Conservation (phyloP, 2,888 invertebrate genomes). For the Eupithecia insigniata region DNA sequence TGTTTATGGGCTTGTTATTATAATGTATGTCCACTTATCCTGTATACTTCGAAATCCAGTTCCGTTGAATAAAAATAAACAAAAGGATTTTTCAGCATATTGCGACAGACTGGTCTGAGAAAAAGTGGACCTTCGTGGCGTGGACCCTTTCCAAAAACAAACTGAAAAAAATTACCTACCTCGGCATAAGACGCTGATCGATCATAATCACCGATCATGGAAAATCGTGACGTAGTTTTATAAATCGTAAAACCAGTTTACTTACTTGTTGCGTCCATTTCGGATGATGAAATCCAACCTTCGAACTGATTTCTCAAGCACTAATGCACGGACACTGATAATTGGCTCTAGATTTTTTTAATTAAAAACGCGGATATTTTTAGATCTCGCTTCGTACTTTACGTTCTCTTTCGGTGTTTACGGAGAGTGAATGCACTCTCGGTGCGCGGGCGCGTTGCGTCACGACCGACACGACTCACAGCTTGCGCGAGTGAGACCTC, state of each 20-base stretch:
- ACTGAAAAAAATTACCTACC: neutral
- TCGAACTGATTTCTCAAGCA: constrained; percentile 64
- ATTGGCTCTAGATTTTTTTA: constrained; percentile 20
- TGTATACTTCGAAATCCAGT: neutral
- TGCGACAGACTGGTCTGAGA: no score
- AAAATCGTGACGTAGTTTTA: constrained; percentile 38
- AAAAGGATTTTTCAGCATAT: no score
- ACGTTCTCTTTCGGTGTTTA: constrained; percentile 69
- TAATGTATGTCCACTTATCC: neutral
- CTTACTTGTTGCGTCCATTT: constrained; percentile 82
- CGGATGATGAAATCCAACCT: constrained; percentile 75
- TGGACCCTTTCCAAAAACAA: neutral
- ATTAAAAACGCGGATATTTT: constrained; percentile 3
- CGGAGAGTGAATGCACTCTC: constrained; percentile 76
- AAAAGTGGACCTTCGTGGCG: no score
- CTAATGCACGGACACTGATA: constrained; percentile 41
- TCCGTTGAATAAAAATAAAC: no score
- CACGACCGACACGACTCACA: constrained; percentile 56
- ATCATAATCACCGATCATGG: constrained; percentile 6
- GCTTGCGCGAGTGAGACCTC: constrained; percentile 55
- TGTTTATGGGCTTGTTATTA: neutral
- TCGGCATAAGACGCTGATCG: neutral
- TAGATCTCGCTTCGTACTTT: constrained; percentile 20
- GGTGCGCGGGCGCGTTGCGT: constrained; percentile 62
- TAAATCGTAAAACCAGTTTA: constrained; percentile 59